phyloP scores from a whole-genome alignment of 1,140 invertebrate genomes.

The Drosophila ananassae region DNA sequence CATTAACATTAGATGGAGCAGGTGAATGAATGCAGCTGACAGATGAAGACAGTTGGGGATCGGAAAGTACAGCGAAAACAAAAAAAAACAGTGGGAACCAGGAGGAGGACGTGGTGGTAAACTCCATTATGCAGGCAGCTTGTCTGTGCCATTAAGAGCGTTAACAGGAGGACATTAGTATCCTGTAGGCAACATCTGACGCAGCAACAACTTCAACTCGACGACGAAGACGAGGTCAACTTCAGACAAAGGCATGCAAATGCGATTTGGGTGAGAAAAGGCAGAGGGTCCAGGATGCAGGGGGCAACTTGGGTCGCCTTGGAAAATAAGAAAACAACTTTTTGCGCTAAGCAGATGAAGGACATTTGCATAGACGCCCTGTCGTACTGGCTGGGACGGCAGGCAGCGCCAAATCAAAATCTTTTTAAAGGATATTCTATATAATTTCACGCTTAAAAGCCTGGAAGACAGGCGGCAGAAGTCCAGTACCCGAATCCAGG shows the following conservation, averaged over 20 bases:
- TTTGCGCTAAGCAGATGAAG: constrained; percentile 77
- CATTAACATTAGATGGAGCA: constrained; percentile 71
- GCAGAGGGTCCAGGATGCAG: background rate
- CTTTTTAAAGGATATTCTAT: constrained; percentile 82
- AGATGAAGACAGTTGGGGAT: constrained; percentile 56
- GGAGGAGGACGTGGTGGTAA: constrained; percentile 6
- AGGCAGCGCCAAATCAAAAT: constrained; percentile 71
- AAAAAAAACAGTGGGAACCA: constrained; percentile 1
- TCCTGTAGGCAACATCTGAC: constrained; percentile 76
- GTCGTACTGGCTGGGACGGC: constrained; percentile 7
- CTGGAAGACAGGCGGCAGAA: constrained; percentile 27
- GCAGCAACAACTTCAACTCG: constrained; percentile 30
- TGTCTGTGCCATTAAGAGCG: constrained; percentile 75
- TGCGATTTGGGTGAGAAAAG: constrained; percentile 37
- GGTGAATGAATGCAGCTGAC: constrained; percentile 80
- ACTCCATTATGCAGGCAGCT: constrained; percentile 79
- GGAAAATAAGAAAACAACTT: constrained; percentile 80
- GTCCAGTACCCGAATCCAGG: constrained; percentile 8
- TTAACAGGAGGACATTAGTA: constrained; percentile 74
- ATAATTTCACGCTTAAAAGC: constrained; percentile 70
- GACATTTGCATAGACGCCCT: constrained; percentile 69
- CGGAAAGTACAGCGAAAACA: background rate
- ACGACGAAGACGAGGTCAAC: constrained; percentile 60
- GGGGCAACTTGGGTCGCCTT: constrained; percentile 46
- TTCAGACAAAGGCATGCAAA: constrained; percentile 81